Base-by-base conservation (phyloP, 1,140 invertebrate genomes). In the Mizuhopecten yessoensis region DNA sequence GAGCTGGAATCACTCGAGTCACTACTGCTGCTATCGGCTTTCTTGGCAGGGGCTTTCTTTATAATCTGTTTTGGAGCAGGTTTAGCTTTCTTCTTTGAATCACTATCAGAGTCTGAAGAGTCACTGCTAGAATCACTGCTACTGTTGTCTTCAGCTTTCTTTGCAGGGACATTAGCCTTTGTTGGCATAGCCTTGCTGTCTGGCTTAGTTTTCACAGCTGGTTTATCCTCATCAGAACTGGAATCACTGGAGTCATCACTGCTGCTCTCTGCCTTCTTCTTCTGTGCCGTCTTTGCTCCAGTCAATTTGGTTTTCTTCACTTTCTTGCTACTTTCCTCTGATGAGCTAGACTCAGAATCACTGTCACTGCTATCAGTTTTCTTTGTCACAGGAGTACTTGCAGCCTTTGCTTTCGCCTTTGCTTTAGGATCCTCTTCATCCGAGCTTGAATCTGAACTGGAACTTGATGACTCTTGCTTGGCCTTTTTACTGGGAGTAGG, bases 361-460 rank as follows among this genome's bases (percentile, higher is more conserved):
- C 86, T 90, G 34, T 87, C 89, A 17, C 23, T 88, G 42, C 23
- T 33, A 17, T 57, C 57, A 42, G 20, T 49, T 29, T 34, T 49
- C 34, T 86, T 90, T 9, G 89, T 17, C 23, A 36, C 34, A 5
- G 34, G 33, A n/a, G 57, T 45, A 42, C 3, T 23, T n/a, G 33
- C 88, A 34, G 36, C 75, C 34, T 49, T 34, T 29, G 39, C 29
- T 23, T 36, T 45, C 0, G 29, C n/a, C 9, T 23, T 86, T 90
- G 89, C 34, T 42, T 91, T 91, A 34, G 88, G 29, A 86, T 91
- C 90, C 39, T 89, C 89, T 89, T 92, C 92, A 89, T 90, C 91
- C 15, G 92, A 93, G 88, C 90, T 91, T 0, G 89, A 90, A 90
- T 90, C 91, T 34, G 91, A 90, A 33, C 87, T 87, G 11, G 88